Percentiles rank a stretch among this genome's conserved stretches.
phyloP scores from a whole-genome alignment of 2,888 invertebrate genomes.

The Serripes groenlandicus region DNA sequence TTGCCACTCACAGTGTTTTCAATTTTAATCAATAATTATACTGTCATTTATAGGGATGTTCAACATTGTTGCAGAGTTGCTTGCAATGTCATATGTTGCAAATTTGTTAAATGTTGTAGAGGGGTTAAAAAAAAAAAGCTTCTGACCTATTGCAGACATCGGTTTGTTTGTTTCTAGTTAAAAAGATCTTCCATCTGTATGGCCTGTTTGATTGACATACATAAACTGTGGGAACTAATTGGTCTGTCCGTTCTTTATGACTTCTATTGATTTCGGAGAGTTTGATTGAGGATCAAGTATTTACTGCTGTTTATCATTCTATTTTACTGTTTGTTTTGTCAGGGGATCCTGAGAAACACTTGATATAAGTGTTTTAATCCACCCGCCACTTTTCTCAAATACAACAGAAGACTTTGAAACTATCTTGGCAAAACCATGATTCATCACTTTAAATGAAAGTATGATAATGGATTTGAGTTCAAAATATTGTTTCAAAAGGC shows the following conservation, averaged over 20 bases:
- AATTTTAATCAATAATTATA: too few species aligned
- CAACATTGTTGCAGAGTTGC: neutral
- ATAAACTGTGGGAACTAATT: slow-evolving; percentile 20
- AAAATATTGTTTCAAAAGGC: too few species aligned
- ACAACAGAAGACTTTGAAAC: too few species aligned
- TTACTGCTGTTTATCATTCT: neutral
- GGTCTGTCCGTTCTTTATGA: slow-evolving; percentile 4
- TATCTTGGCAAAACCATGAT: too few species aligned
- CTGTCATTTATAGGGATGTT: too few species aligned
- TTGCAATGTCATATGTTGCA: neutral
- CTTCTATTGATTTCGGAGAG: neutral
- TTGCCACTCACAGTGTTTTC: too few species aligned
- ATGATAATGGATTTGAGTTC: too few species aligned
- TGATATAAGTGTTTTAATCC: neutral
- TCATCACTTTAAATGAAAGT: too few species aligned
- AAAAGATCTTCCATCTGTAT: neutral
- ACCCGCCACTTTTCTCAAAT: too few species aligned
- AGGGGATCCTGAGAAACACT: neutral
- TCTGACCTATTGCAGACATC: neutral
- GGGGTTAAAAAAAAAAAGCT: neutral
- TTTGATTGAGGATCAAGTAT: neutral
- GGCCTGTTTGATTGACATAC: slow-evolving; percentile 6
- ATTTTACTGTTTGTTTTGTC: neutral
- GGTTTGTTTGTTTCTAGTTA: neutral
- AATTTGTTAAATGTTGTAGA: neutral